Evolutionary conservation across 2,113 vertebrate species (phyloP), one percentile per base, ranked within the genome.

Genomic region (Amblyopsis rosae): DNA sequence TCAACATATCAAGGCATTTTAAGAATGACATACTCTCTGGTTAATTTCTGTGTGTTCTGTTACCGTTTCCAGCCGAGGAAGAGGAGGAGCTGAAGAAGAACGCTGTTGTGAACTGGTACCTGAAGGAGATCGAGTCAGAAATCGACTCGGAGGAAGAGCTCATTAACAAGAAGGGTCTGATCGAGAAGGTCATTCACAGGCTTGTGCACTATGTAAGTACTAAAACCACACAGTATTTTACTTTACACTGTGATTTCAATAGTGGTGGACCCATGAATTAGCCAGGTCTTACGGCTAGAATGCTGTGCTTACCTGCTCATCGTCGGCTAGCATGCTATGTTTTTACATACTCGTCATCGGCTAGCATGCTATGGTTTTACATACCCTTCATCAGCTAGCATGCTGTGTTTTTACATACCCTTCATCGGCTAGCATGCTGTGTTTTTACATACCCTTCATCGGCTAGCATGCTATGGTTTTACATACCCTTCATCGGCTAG

Each of bases 71-170:
- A 98, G 96, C 94, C 70, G 95, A 98, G 33, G 94, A 98, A 0
- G 97, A 98, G 76, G 91, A 89, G 2, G 90, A 94, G 5, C 92
- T 98, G 81, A 98, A 93, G 88, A 98, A 92, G 70, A 96, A 92
- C 2, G 95, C 95, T 1, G 95, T 99, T 67, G 91, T 99, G 76
- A 98, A 99, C 84, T 99, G 98, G 98, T 99, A 99, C 74, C 91
- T 99, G 80, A 98, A 98, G 76, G 97, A 99, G 91, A 95, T 98
- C 0, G 98, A 99, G 88, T 95, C 96, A 0, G 97, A 99, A 91
- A 99, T 99, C 4, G 96, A 99, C 72, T 97, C 96, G 3, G 98
- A 99, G 91, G 93, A 96, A 76, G 95, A 98, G 50, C 94, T 99
- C 11, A 92, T 99, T 89, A 96, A 92, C 75, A 96, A 92, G 84